A percentile compares a stretch with the other conserved stretches of the same genome.
Conservation (phyloP, 1,140 invertebrate genomes). For the Magallana angulata region DNA sequence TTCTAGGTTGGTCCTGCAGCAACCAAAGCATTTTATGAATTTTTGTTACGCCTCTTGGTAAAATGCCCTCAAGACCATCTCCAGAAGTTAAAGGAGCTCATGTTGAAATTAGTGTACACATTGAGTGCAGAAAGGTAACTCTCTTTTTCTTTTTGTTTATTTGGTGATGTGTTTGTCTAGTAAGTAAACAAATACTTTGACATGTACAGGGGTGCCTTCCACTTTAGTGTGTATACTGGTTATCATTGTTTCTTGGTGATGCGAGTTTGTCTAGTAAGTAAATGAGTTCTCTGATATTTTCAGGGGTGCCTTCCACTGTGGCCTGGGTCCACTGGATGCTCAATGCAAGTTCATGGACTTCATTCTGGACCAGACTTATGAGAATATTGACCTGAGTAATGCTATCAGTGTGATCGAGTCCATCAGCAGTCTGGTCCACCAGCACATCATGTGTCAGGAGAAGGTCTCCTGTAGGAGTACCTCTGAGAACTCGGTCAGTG, state of each 20-base stretch:
- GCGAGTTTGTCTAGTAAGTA: not conserved
- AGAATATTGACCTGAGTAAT: slow-evolving; percentile 85
- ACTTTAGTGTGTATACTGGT: no score
- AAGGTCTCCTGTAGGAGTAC: slow-evolving; percentile 78
- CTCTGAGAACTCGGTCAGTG: slow-evolving; percentile 78
- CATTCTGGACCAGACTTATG: slow-evolving; percentile 85
- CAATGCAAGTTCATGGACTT: slow-evolving; percentile 87
- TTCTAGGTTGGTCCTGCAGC: slow-evolving; percentile 89
- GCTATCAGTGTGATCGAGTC: slow-evolving; percentile 88
- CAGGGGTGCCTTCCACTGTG: slow-evolving; percentile 85
- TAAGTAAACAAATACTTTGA: no score
- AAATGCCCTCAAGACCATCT: slow-evolving; percentile 84
- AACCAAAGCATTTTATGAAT: slow-evolving; percentile 86
- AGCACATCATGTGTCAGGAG: slow-evolving; percentile 83
- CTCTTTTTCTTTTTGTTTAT: not conserved
- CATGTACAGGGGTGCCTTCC: no score
- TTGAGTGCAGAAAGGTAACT: slow-evolving; percentile 80
- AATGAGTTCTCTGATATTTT: not conserved
- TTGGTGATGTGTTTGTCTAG: not conserved
- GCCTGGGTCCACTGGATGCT: slow-evolving; percentile 89
- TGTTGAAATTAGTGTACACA: slow-evolving; percentile 86
- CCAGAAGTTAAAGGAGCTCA: slow-evolving; percentile 84
- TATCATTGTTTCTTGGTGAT: not conserved
- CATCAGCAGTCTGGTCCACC: slow-evolving; percentile 84
- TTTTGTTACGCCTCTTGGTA: slow-evolving; percentile 86